Percentiles rank a stretch among this genome's conserved stretches.
Evolutionary conservation across 1,140 invertebrate species (phyloP).

Genomic region (Alviniconcha marisindica): DNA sequence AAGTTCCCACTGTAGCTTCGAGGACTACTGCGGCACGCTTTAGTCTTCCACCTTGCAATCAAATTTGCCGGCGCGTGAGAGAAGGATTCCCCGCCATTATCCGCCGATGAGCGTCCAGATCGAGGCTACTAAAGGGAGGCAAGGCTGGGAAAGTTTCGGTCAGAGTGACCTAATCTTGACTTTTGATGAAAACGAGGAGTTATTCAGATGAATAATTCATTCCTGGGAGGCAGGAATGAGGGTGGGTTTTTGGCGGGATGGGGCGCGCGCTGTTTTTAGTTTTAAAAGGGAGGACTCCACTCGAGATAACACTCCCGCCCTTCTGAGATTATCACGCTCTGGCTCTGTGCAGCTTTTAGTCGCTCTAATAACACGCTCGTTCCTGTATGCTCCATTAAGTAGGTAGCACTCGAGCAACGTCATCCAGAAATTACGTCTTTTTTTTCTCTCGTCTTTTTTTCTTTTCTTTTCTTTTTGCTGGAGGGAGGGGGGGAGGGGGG

Average conservation of each 20-base stretch:
- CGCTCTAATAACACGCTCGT: constrained; percentile 9
- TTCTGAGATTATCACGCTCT: not conserved
- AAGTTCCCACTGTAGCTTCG: too few relatives aligned
- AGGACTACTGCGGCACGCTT: too few relatives aligned
- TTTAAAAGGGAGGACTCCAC: constrained; percentile 2
- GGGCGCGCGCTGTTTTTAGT: not conserved
- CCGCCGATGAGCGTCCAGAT: too few relatives aligned
- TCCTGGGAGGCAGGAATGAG: not conserved
- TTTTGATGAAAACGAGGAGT: constrained; percentile 5
- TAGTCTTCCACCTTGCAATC: too few relatives aligned
- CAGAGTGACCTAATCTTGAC: constrained; percentile 15
- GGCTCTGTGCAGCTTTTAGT: not conserved
- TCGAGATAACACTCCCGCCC: not conserved
- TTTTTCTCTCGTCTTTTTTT: not conserved
- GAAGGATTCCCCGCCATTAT: too few relatives aligned
- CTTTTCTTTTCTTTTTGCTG: too few relatives aligned
- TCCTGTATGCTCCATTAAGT: constrained; percentile 9
- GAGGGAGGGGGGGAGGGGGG: too few relatives aligned
- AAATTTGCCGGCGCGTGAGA: too few relatives aligned
- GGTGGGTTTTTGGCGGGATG: not conserved
- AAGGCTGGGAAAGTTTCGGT: not conserved
- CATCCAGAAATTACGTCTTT: too few relatives aligned
- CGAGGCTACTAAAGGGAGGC: not conserved
- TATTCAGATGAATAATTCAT: constrained; percentile 21
- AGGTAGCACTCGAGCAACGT: not conserved